phyloP scores from a whole-genome alignment of 1,140 invertebrate genomes.

The Drosophila nigromelanica region DNA sequence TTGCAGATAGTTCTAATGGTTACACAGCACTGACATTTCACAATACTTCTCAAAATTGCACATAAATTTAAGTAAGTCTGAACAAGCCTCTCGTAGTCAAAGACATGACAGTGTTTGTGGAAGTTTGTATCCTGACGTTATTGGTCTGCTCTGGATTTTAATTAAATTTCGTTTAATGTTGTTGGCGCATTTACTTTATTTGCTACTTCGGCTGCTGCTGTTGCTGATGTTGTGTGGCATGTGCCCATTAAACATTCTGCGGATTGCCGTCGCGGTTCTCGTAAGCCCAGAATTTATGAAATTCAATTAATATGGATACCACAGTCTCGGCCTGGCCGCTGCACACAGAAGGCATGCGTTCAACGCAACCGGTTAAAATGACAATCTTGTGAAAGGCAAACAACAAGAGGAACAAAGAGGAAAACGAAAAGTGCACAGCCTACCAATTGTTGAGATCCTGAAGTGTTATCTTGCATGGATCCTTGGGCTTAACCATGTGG shows the following conservation, averaged over 20 bases:
- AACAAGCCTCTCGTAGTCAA: not conserved
- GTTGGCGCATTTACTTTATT: conserved; percentile 23
- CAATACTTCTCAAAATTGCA: not conserved
- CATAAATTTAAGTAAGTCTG: conserved; percentile 6
- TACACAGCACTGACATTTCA: not conserved
- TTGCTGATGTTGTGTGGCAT: conserved; percentile 21
- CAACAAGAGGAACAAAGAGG: not conserved
- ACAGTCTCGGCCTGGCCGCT: conserved; percentile 97
- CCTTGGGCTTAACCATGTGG: conserved; percentile 97
- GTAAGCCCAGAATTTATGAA: conserved; percentile 98
- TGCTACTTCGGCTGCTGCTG: not conserved
- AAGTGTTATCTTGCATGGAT: conserved; percentile 94
- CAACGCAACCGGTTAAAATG: conserved; percentile 7
- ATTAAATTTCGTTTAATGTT: conserved; percentile 70
- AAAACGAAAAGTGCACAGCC: not conserved
- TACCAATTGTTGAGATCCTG: conserved; percentile 89
- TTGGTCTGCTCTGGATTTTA: conserved; percentile 47
- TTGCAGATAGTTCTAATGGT: not conserved
- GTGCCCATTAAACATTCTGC: conserved; percentile 63
- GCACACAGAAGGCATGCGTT: conserved; percentile 14
- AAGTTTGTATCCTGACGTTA: conserved; percentile 1
- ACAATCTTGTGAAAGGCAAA: not conserved
- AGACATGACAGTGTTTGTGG: not conserved
- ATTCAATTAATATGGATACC: conserved; percentile 96
- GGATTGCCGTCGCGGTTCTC: conserved; percentile 93